These are phyloP conservation scores for Thymelicus lineola DNA, from an alignment of 2,888 invertebrate species.

Conservation along the genomic window DNA sequence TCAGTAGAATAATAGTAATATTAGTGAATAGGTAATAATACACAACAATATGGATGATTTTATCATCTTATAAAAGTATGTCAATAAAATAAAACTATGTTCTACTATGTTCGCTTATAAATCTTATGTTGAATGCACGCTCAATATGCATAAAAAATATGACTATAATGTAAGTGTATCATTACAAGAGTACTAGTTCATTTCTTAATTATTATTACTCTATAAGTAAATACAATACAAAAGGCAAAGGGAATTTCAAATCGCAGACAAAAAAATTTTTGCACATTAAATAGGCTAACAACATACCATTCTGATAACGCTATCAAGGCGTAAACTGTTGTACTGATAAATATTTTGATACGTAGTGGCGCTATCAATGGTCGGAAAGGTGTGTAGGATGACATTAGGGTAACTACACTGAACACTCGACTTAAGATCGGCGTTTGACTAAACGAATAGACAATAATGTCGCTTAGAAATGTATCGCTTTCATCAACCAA, in stretches of 20 bases:
- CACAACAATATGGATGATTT: no score
- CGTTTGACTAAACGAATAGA: constrained; percentile 3
- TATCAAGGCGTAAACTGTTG: constrained; percentile 28
- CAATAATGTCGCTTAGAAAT: background rate
- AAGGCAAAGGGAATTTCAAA: background rate
- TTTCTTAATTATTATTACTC: no score
- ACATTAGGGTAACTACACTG: background rate
- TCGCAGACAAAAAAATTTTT: constrained; percentile 13
- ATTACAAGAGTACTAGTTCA: no score
- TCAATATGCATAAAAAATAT: no score
- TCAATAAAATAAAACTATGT: no score
- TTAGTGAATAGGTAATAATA: no score
- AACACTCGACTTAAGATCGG: constrained; percentile 10
- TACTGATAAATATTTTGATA: constrained; percentile 45
- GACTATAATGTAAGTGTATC: no score
- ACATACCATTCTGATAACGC: constrained; percentile 37
- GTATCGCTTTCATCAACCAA: background rate
- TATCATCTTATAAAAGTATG: no score
- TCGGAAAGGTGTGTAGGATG: constrained; percentile 5
- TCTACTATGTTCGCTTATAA: no score
- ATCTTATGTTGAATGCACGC: no score
- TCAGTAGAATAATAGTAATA: no score
- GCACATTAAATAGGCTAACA: constrained; percentile 37
- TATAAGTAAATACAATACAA: no score
- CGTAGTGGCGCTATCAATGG: constrained; percentile 44